Percentiles rank a stretch among this genome's conserved stretches.
Evolutionary conservation across 2,888 invertebrate genomes (phyloP).

Genomic region (Zelleria hepariella): DNA sequence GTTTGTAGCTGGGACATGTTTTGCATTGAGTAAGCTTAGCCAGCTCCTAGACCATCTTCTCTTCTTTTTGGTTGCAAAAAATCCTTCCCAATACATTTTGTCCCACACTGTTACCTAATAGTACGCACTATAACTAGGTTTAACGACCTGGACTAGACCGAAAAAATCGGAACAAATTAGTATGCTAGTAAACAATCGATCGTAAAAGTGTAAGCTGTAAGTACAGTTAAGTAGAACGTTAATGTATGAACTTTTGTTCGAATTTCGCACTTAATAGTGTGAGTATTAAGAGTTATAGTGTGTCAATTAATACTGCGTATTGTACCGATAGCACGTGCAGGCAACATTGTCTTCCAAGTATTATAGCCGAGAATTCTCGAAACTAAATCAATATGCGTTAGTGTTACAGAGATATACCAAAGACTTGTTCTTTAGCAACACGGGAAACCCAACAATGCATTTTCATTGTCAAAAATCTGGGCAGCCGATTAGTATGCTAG

Average conservation of each 20-base stretch:
- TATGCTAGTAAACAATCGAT: constrained; percentile 7
- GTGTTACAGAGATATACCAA: neutral
- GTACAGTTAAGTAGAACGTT: no score
- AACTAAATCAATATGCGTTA: neutral
- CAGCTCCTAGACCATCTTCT: constrained; percentile 15
- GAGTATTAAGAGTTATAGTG: no score
- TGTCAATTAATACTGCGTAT: no score
- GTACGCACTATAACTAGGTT: neutral
- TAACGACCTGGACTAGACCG: neutral
- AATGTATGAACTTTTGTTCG: no score
- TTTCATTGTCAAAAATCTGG: neutral
- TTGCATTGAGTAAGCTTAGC: no score
- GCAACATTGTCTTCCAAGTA: neutral
- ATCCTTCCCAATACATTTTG: no score
- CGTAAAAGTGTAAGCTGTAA: neutral
- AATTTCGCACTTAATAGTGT: no score
- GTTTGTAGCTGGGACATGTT: no score
- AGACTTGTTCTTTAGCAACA: neutral
- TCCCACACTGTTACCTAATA: neutral
- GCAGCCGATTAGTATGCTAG: neutral
- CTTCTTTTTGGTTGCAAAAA: no score
- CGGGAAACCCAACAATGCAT: neutral
- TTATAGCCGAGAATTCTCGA: neutral
- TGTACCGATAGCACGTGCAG: constrained; percentile 14
- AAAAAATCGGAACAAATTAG: neutral